These are phyloP conservation scores for Pyrgus malvae DNA, from an alignment of 2,888 invertebrate species.

Conservation along the genomic window DNA sequence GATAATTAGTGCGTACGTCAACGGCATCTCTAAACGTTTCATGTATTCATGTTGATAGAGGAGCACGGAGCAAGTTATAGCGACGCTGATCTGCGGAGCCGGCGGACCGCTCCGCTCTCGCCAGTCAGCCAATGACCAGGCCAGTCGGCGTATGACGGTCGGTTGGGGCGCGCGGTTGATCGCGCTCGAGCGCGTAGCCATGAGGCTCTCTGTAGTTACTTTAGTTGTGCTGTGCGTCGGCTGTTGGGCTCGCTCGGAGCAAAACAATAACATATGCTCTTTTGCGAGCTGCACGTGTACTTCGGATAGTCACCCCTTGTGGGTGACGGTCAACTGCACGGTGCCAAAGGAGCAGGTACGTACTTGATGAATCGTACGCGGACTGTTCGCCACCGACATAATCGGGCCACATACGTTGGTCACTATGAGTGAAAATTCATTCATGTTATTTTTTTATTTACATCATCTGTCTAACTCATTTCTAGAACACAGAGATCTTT, in stretches of 20 bases:
- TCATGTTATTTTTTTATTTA: too few species aligned
- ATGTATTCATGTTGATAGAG: slow-evolving; percentile 37
- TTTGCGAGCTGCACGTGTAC: slow-evolving; percentile 82
- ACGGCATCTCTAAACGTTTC: slow-evolving; percentile 53
- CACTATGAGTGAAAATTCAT: slow-evolving; percentile 18
- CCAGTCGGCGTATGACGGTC: slow-evolving; percentile 63
- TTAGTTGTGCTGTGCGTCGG: slow-evolving; percentile 78
- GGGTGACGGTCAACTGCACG: slow-evolving; percentile 85
- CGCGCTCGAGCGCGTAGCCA: slow-evolving; percentile 67
- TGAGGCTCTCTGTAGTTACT: slow-evolving; percentile 56
- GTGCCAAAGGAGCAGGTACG: slow-evolving; percentile 74
- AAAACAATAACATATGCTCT: slow-evolving; percentile 69
- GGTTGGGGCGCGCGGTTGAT: slow-evolving; percentile 56
- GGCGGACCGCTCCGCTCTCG: slow-evolving; percentile 29
- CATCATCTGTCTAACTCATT: too few species aligned
- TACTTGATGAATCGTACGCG: slow-evolving; percentile 18
- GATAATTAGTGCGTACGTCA: slow-evolving; percentile 52
- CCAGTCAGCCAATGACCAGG: slow-evolving; percentile 31
- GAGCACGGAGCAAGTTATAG: slow-evolving; percentile 28
- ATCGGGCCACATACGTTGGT: slow-evolving; percentile 18
- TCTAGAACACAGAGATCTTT: too few species aligned
- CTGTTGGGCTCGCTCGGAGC: slow-evolving; percentile 41
- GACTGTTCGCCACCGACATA: slow-evolving; percentile 29
- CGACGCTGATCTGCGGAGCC: slow-evolving; percentile 33
- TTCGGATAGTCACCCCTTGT: slow-evolving; percentile 77